Base-by-base conservation (phyloP, 1,140 invertebrate species). In the Pectinophora gossypiella region DNA sequence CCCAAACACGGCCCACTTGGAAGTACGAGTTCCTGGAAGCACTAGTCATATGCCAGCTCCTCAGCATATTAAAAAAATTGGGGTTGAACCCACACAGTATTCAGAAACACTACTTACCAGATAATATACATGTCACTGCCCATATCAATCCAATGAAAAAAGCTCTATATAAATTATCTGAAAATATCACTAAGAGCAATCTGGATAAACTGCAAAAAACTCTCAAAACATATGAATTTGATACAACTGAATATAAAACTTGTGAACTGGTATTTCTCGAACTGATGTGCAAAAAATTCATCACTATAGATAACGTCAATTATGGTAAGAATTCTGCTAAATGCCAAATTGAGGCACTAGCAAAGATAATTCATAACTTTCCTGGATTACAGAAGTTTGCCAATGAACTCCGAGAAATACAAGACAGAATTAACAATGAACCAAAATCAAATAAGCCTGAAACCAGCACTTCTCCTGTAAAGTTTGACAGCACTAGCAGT, bases 1-100 rank as follows among this genome's bases (percentile, higher is more conserved):
- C 68, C 4, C 76, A 83, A 27, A 49, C 49, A 3, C 54, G 54
- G 38, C 56, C 69, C 19, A 74, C 68, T n/a, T 87, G 84, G 84
- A 76, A 61, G 51, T 70, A 79, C 51, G 68, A 84, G 51, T 79
- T 87, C 52, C 45, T 87, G 7, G 84, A 87, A 67, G 80, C 80
- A 3, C 67, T 87, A 1, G 50, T 69, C 6, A 72, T 78, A 49
- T 85, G 81, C 40, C 67, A 83, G 56, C 59, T 77, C 9, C 75
- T 73, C 47, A 61, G 51, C 32, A 49, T 84, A 12, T 72, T 87
- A 35, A 77, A 64, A 48, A 85, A 82, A 61, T 36, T 87, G 12
- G 81, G 81, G 13, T 75, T 81, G n/a, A 40, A 78, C 59, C 68
- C 83, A 2, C 18, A 53, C 3, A 54, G 44, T 52, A 56, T 85